phyloP scores from a whole-genome alignment of 1,140 invertebrate species.

The Hylaeus anthracinus region DNA sequence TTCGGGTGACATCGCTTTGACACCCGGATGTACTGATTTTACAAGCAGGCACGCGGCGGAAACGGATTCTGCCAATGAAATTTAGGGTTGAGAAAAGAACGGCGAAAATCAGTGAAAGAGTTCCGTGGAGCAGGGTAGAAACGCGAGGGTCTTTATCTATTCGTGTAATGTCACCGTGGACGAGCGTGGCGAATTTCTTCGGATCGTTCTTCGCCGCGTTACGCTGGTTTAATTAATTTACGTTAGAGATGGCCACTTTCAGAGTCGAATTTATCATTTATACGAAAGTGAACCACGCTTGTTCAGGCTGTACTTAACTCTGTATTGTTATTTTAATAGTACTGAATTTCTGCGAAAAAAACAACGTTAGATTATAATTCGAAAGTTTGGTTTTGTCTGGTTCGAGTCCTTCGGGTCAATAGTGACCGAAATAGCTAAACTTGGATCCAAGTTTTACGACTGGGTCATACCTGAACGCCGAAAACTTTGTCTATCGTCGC shows the following conservation, averaged over 20 bases:
- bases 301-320: too few relatives aligned
- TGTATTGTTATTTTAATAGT: too few relatives aligned
- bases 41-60: slow-evolving; percentile 79
- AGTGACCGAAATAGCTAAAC: too few relatives aligned
- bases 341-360: too few relatives aligned
- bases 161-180: slow-evolving; percentile 35
- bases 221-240: slow-evolving; percentile 20
- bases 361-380: too few relatives aligned
- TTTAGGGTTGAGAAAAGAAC: slow-evolving; percentile 72
- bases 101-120: slow-evolving; percentile 42
- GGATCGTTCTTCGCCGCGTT: not conserved
- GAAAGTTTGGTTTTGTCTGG: too few relatives aligned
- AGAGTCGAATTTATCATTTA: not conserved
- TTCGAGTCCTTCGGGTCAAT: too few relatives aligned
- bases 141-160: slow-evolving; percentile 38
- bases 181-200: slow-evolving; percentile 56
- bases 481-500: too few relatives aligned
- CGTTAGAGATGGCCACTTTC: not conserved
- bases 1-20: slow-evolving; percentile 78
- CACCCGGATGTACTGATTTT: slow-evolving; percentile 81
- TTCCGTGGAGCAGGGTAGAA: slow-evolving; percentile 18
- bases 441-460: too few relatives aligned
- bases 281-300: too few relatives aligned
- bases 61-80: slow-evolving; percentile 79
- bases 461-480: too few relatives aligned